Base-by-base conservation (phyloP, 1,140 invertebrate species). In the Oscheius sp. region DNA sequence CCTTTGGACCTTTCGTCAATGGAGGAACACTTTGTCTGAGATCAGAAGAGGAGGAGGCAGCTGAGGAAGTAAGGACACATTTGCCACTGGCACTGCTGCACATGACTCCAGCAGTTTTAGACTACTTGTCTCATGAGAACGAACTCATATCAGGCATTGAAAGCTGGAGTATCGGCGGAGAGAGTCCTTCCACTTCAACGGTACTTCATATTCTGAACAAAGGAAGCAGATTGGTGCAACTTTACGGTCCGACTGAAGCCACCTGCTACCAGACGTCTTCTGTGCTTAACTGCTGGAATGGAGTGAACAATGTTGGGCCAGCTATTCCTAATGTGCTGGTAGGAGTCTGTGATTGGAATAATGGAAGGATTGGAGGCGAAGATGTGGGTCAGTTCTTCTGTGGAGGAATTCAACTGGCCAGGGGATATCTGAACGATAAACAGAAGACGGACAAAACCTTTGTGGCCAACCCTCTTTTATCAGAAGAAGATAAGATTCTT, bases 91-190 rank as follows among this genome's bases (percentile, higher is more conserved):
- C 61, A 71, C 2, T 68, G 77, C 13, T 42, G 35, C 36, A 74
- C 74, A 77, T 77, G 58, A 18, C 38, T 36, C 76, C 7, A 55
- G 59, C 28, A 68, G 70, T 28, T 52, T 77, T 18, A 68, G 75
- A 31, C n/a, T 72, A 23, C 75, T 76, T 55, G 29, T 76, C 10
- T 62, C 36, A 63, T 42, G 75, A 62, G 34, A 69, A 35, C 3
- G 36, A 18, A 26, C 13, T 23, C 18, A 64, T n/a, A n/a, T 3
- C 18, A n/a, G 23, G 36, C 10, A 62, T 71, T 15, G 68, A 71
- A 38, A 10, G 10, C 3, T 71, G 7, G 7, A 68, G 62, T 23
- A 59, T 71, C 26, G 68, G 68, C 29, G 68, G 68, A 28, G 68
- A 71, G n/a, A 3, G 29, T 13, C 35, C 59, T n/a, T 32, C 61